phyloP scores from a whole-genome alignment of 2,888 invertebrate genomes.

The Drosophila recens region DNA sequence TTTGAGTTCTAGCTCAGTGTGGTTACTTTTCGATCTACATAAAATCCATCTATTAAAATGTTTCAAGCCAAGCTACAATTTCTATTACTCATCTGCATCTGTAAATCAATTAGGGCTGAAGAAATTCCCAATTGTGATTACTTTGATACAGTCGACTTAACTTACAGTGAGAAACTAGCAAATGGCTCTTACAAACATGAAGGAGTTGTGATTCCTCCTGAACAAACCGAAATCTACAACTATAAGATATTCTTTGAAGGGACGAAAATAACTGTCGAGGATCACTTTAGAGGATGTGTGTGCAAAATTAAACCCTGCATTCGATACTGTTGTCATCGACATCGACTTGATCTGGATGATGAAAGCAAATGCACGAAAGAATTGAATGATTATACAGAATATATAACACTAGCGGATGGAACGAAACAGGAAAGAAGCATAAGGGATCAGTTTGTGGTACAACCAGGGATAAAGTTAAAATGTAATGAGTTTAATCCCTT shows the following conservation, averaged over 20 bases:
- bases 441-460: background rate
- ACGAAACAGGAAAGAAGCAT: background rate
- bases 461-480: background rate
- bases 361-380: background rate
- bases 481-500: background rate
- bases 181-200: background rate
- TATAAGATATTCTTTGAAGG: background rate
- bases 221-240: background rate
- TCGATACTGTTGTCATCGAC: constrained; percentile 4
- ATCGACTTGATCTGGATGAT: background rate
- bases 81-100: too few species aligned
- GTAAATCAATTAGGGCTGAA: too few species aligned
- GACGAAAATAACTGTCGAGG: background rate
- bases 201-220: background rate
- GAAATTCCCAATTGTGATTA: too few species aligned
- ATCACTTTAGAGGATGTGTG: background rate
- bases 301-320: constrained; percentile 3
- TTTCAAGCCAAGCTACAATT: too few species aligned
- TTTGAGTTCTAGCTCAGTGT: too few species aligned
- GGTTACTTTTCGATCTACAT: too few species aligned
- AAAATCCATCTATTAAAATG: too few species aligned
- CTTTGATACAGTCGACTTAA: too few species aligned
- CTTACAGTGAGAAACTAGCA: too few species aligned
- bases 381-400: background rate
- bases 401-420: background rate